Evolutionary conservation across 1,140 invertebrate species (phyloP).

Genomic region (Ericerus pela): DNA sequence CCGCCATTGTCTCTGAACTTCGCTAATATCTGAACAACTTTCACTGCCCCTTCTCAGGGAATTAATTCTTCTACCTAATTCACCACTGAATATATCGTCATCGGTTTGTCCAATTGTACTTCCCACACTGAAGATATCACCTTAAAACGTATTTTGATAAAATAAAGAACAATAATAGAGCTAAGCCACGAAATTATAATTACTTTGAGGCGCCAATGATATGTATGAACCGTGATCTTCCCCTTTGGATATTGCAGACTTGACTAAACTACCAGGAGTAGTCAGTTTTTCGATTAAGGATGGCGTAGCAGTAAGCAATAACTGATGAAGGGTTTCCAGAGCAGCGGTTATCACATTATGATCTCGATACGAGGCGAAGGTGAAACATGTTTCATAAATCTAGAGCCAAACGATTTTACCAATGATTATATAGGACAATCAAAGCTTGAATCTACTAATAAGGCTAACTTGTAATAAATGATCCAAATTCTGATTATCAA

Average conservation of each 20-base stretch:
- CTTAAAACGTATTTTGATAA: background rate
- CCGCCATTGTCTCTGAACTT: background rate
- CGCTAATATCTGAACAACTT: background rate
- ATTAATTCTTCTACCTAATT: background rate
- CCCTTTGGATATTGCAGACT: slow-evolving; percentile 28
- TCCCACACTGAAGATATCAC: background rate
- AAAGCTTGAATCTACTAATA: too few relatives aligned
- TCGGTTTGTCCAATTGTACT: background rate
- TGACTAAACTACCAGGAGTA: slow-evolving; percentile 37
- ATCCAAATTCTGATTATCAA: background rate
- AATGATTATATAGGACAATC: too few relatives aligned
- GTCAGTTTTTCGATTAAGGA: slow-evolving; percentile 42
- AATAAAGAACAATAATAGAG: background rate
- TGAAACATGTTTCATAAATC: slow-evolving; percentile 67
- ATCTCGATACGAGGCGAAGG: slow-evolving; percentile 51
- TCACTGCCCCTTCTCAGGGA: background rate
- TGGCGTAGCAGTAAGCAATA: slow-evolving; percentile 44
- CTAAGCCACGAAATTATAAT: background rate
- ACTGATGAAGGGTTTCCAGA: slow-evolving; percentile 59
- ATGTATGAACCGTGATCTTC: background rate
- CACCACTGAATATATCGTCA: background rate
- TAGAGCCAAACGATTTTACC: slow-evolving; percentile 30
- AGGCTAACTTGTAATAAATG: background rate
- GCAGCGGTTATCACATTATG: slow-evolving; percentile 73
- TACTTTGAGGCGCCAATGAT: background rate